A percentile compares a stretch with the other conserved stretches of the same genome.
Conservation (phyloP, 2,888 invertebrate genomes). For the Hartigia nigra region DNA sequence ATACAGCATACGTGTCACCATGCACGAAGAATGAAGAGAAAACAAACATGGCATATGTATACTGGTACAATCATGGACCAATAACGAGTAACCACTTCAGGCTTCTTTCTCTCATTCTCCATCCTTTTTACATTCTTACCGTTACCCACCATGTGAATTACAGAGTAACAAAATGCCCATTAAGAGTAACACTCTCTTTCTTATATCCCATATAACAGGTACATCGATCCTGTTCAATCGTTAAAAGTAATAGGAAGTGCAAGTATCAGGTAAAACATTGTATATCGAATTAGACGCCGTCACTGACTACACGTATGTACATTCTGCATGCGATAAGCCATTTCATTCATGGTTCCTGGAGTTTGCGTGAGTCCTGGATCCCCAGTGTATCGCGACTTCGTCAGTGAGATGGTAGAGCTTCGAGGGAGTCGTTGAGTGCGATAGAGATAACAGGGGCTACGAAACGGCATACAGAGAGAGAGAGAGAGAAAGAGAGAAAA, state of each 20-base stretch:
- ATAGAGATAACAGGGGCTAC: constrained; percentile 28
- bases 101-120: not conserved
- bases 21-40: not conserved
- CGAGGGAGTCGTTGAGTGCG: constrained; percentile 22
- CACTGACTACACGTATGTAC: not conserved
- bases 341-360: constrained; percentile 18
- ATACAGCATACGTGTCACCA: not conserved
- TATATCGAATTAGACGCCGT: not conserved
- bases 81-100: not conserved
- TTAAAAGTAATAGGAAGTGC: not conserved
- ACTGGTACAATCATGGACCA: not conserved
- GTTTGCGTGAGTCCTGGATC: not conserved
- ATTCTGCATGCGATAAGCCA: constrained; percentile 13
- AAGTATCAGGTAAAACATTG: not conserved
- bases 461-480: constrained; percentile 31
- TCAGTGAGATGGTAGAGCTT: constrained; percentile 18
- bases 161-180: not conserved
- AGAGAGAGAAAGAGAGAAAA: constrained; percentile 19
- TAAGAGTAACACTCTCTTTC: not conserved
- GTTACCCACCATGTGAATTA: not conserved
- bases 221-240: not conserved
- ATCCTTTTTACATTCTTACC: not conserved
- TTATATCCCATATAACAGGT: not conserved
- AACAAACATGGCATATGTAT: not conserved
- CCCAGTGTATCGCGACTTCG: not conserved